These are phyloP conservation scores for Acheta domesticus DNA, from an alignment of 2,888 invertebrate genomes.

Conservation along the genomic window DNA sequence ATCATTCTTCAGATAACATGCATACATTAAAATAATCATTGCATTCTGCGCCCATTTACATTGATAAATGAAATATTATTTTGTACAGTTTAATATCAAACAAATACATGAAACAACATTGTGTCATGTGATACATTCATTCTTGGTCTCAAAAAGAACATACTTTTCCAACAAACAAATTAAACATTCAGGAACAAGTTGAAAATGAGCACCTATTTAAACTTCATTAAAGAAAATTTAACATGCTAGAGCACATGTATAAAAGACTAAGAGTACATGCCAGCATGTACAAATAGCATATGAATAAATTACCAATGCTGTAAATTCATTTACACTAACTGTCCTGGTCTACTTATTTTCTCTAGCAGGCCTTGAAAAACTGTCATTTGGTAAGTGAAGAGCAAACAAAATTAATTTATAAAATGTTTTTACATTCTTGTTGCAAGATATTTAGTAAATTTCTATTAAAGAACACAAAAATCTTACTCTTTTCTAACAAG, in stretches of 20 bases:
- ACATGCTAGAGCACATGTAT: neutral
- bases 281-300: neutral
- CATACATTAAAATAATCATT: neutral
- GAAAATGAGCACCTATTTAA: neutral
- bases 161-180: neutral
- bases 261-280: neutral
- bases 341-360: neutral
- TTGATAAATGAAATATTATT: no score
- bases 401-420: neutral
- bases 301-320: neutral
- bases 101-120: neutral
- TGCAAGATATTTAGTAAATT: neutral
- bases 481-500: neutral
- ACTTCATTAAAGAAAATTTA: neutral
- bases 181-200: neutral
- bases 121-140: neutral
- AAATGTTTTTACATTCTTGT: neutral
- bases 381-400: neutral
- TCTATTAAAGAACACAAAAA: no score
- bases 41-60: neutral
- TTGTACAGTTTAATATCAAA: neutral
- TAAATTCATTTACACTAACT: neutral
- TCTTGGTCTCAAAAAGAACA: neutral
- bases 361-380: neutral
- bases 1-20: neutral